These are phyloP conservation scores for Intellagama lesueurii DNA, from an alignment of 2,797 vertebrate genomes.

Conservation along the genomic window DNA sequence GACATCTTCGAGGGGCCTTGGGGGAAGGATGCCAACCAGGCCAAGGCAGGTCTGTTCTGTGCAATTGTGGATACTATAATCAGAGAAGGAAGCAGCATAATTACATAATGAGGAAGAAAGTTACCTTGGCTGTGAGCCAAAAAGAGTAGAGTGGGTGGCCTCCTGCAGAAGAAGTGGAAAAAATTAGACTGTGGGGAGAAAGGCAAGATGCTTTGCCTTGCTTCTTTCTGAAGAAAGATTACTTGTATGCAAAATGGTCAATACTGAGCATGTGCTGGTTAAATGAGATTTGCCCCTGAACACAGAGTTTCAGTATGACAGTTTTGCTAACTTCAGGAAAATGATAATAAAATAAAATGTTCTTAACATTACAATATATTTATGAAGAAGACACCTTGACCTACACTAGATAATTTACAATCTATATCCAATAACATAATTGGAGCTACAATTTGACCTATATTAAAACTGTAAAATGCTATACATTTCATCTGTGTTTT, in stretches of 20 bases:
- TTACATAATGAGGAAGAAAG: neutral
- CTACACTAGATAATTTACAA: neutral
- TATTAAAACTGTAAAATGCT: constrained; percentile 75
- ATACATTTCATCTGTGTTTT: constrained; percentile 78
- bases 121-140: neutral
- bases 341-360: neutral
- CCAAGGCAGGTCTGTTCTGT: neutral
- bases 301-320: neutral
- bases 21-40: neutral
- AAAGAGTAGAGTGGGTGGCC: neutral
- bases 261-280: neutral
- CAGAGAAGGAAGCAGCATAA: neutral
- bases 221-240: neutral
- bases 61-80: neutral
- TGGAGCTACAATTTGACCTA: constrained; percentile 64
- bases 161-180: neutral
- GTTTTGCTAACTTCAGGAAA: neutral
- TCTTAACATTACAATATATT: neutral
- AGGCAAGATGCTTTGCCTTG: neutral
- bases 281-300: neutral
- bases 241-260: neutral
- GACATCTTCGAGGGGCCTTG: neutral
- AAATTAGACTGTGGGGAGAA: neutral
- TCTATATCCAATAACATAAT: constrained; percentile 36
- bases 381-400: constrained; percentile 23